Conservation (phyloP, 2,797 vertebrate genomes). For the Poeciliopsis paucimaculata region DNA sequence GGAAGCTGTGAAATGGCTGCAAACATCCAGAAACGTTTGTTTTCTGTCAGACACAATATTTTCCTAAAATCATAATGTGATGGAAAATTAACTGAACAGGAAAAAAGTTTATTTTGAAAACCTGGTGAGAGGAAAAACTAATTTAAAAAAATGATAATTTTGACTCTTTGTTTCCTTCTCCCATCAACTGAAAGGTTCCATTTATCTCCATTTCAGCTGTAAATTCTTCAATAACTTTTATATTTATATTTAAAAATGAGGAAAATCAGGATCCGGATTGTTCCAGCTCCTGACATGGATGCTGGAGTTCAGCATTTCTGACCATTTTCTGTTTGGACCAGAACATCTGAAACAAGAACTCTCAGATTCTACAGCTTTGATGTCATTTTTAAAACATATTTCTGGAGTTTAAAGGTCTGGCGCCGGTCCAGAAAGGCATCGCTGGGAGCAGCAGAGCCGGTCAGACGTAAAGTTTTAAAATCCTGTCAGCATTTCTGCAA, state of each 20-base stretch:
- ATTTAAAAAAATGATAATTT: too few species aligned
- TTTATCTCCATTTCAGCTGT: neutral
- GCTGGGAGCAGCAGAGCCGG: conserved; percentile 36
- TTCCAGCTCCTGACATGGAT: neutral
- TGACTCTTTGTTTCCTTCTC: neutral
- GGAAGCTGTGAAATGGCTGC: neutral
- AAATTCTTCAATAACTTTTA: neutral
- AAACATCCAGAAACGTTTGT: neutral
- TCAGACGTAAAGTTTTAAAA: conserved; percentile 4
- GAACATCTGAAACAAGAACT: neutral
- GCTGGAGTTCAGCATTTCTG: neutral
- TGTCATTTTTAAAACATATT: neutral
- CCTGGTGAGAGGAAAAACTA: neutral
- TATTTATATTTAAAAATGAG: neutral
- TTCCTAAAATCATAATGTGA: neutral
- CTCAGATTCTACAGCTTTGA: neutral
- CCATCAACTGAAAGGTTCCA: too few species aligned
- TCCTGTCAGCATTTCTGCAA: neutral
- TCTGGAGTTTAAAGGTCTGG: neutral
- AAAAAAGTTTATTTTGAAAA: neutral
- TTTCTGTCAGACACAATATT: neutral
- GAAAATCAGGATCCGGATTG: too few species aligned
- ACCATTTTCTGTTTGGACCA: too few species aligned
- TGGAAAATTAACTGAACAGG: neutral
- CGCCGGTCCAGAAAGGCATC: neutral